Base-by-base conservation (phyloP, 30 jellyfish, hydroid and myxozoan genomes). In the Aurelia aurita complex sp. Pacific region DNA sequence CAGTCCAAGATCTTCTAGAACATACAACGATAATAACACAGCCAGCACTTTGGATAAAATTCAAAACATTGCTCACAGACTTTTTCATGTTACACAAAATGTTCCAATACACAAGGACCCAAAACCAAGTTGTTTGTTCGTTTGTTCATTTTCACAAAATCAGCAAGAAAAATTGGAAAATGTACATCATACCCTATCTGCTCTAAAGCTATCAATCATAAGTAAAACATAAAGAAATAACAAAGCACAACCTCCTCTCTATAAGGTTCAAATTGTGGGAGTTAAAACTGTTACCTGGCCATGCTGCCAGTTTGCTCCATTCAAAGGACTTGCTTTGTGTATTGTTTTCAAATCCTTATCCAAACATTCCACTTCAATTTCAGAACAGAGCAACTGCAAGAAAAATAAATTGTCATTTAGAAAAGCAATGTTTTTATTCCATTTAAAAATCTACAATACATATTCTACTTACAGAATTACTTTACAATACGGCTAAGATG, bases 261-360 rank as follows among this genome's bases (percentile, higher is more conserved):
- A 5, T 61, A 61, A 61, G 70, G 70, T 61, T 61, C 70, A 61
- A 61, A 61, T 61, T 61, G 70, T 61, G 70, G 8, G 70, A 9
- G 36, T 9, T 61, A 61, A 17, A 61, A 61, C 57, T 17, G 70
- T 61, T 61, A 61, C 70, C 70, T 61, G 70, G 70, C 70, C 13
- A 61, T 61, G 36, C 32, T 61, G 36, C 70, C 70, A 61, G 70
- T 61, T 11, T 61, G 70, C 70, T 61, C 70, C 36, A 17, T 61
- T 23, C 70, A 46, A 46, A 46, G 57, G 57, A 46, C 57, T 46
- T 1, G 57, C 57, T 4, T 46, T 46, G 57, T 46, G 57, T 46
- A 46, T 6, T 46, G 57, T 46, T 7, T 46, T 46, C 57, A 46
- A 46, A 46, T 46, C 57, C 57, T 46, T 9, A 46, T 46, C 6